Base-by-base conservation (phyloP, 1,140 invertebrate genomes). In the Drosophila littoralis region DNA sequence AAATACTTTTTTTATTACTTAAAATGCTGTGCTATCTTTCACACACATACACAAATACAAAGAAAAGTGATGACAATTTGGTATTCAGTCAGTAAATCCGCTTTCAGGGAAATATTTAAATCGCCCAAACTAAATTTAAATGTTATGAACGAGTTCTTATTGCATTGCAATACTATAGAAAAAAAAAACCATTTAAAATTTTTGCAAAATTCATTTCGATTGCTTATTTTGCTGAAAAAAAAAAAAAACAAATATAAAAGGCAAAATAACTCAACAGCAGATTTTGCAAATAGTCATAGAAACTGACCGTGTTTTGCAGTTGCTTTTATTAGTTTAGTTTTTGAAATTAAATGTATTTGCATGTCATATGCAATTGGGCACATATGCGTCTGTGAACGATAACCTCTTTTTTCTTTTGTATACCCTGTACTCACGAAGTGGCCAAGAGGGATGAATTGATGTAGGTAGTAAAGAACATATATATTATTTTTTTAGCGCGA, bases 311-410 rank as follows among this genome's bases (percentile, higher is more conserved):
- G 54, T 32, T 15, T 71, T 57, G 15, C 69, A 72, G 58, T 66
- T 59, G 77, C 72, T 70, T 80, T 89, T 88, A 88, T 88, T 88
- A 88, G 84, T 89, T 89, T 88, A 88, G 84, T 88, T 88, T 88
- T 88, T 69, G 77, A 88, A 88, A 88, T 88, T 88, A 88, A 88
- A 89, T 80, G 84, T 81, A 88, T 88, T 88, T 88, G 80, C 84
- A 88, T 88, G 79, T 88, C 84, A 88, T 75, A 63, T 82, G 67
- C 76, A 76, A 58, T 86, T 79, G 79, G 69, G 63, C 35, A 50
- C 55, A 77, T 79, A 79, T 86, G 57, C 58, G 66, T 46, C n/a
- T 46, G 57, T 45, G 28, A 35, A 15, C 8, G 42, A 59, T 43
- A 46, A 12, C 45, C 45, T 45, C 9, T 45, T 12, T 59, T 59